phyloP scores from a whole-genome alignment of 2,113 vertebrate genomes.

The Calyptomena viridis region DNA sequence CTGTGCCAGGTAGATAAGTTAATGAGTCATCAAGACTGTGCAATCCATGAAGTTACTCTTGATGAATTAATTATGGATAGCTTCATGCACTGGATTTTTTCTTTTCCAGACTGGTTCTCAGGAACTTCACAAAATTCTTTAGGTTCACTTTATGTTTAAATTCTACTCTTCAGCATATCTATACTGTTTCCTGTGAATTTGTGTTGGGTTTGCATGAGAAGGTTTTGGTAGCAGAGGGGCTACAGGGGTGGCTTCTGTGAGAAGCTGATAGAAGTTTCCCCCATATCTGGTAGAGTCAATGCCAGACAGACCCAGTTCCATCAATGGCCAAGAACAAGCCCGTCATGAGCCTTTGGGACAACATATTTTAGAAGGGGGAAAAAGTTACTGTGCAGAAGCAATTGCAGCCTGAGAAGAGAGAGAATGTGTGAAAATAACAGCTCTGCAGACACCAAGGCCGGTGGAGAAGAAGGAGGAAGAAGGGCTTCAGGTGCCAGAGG shows the following conservation, averaged over 20 bases:
- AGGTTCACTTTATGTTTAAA: neutral
- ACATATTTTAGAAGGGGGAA: neutral
- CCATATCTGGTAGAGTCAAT: neutral
- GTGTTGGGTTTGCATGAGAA: neutral
- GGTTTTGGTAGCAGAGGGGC: neutral
- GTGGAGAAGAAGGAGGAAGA: neutral
- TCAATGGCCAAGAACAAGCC: fast-evolving
- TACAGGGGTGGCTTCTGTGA: neutral
- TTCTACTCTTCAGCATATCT: neutral
- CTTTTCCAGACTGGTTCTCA: neutral
- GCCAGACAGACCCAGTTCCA: fast-evolving
- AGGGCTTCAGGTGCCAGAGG: neutral
- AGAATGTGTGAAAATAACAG: neutral
- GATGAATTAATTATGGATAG: neutral
- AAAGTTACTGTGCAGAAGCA: neutral
- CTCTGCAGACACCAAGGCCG: neutral
- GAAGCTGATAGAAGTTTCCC: neutral
- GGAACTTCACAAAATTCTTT: neutral
- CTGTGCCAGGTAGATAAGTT: neutral
- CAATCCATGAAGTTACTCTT: neutral
- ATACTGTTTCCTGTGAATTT: neutral
- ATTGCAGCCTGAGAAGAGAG: neutral
- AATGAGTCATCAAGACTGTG: neutral
- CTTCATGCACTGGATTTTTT: neutral
- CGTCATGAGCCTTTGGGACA: neutral